These are phyloP conservation scores for Hippocampus kuda DNA, from an alignment of 2,797 vertebrate genomes.

Conservation along the genomic window DNA sequence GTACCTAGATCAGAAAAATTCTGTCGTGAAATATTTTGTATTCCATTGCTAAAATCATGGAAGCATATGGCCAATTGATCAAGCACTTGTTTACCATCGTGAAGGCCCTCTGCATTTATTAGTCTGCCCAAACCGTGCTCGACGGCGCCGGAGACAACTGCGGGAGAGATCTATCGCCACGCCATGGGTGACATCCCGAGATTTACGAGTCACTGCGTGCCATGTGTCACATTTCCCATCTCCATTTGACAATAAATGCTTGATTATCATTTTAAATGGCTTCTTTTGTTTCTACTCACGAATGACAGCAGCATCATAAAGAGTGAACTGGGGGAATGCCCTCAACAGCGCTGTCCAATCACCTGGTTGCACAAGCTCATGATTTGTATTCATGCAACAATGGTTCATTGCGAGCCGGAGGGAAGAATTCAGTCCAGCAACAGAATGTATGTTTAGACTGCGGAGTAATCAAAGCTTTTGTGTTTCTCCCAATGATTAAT, in stretches of 20 bases:
- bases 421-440: slow-evolving; percentile 9
- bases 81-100: slow-evolving; percentile 69
- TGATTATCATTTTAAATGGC: slow-evolving; percentile 70
- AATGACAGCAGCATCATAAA: slow-evolving; percentile 40
- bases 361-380: slow-evolving; percentile 17
- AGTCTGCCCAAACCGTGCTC: slow-evolving; percentile 55
- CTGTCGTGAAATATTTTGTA: slow-evolving; percentile 36
- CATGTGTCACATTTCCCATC: slow-evolving; percentile 53
- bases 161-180: slow-evolving; percentile 61
- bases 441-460: slow-evolving; percentile 19
- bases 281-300: slow-evolving; percentile 56
- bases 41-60: slow-evolving; percentile 51
- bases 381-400: slow-evolving; percentile 16
- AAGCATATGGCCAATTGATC: slow-evolving; percentile 61
- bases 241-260: slow-evolving; percentile 65
- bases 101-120: slow-evolving; percentile 57
- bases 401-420: slow-evolving; percentile 12
- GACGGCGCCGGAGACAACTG: slow-evolving; percentile 50
- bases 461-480: slow-evolving; percentile 18
- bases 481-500: slow-evolving; percentile 3
- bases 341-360: slow-evolving; percentile 36
- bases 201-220: slow-evolving; percentile 60
- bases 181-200: slow-evolving; percentile 58
- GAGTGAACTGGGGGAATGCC: slow-evolving; percentile 44
- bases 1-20: slow-evolving; percentile 28